Conservation (phyloP, 2,888 invertebrate species). For the Cheilosia pagana region DNA sequence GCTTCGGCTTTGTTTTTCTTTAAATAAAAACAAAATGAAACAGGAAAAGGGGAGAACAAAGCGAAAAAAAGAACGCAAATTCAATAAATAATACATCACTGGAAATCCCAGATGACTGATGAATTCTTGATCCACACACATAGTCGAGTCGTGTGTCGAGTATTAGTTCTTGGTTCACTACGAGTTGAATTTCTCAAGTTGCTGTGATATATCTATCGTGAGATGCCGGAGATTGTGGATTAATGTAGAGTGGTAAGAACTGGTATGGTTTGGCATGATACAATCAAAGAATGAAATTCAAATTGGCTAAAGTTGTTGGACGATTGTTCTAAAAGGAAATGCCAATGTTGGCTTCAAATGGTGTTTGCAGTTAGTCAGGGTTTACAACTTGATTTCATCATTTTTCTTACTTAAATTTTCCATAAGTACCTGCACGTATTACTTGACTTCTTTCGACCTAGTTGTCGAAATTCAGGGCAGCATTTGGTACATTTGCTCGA, state of each 20-base stretch:
- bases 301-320: conserved; percentile 10
- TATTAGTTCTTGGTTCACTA: conserved; percentile 42
- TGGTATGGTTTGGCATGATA: conserved; percentile 4
- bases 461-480: no score
- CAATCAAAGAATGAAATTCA: neutral
- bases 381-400: no score
- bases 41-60: conserved; percentile 32
- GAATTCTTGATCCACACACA: conserved; percentile 61
- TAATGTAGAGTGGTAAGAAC: conserved; percentile 7
- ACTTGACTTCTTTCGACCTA: no score
- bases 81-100: conserved; percentile 69
- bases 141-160: conserved; percentile 36
- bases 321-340: conserved; percentile 7
- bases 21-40: conserved; percentile 16
- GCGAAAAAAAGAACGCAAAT: neutral
- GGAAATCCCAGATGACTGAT: conserved; percentile 67
- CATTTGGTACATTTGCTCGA: no score
- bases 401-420: no score
- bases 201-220: neutral
- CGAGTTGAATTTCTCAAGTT: conserved; percentile 3
- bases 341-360: neutral
- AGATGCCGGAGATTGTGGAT: conserved; percentile 44
- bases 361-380: no score
- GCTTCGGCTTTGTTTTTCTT: conserved; percentile 1
- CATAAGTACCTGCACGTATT: no score